Percentiles rank a stretch among this genome's conserved stretches.
Conservation (phyloP, 2,797 vertebrate species). For the Sarcoramphus papa region DNA sequence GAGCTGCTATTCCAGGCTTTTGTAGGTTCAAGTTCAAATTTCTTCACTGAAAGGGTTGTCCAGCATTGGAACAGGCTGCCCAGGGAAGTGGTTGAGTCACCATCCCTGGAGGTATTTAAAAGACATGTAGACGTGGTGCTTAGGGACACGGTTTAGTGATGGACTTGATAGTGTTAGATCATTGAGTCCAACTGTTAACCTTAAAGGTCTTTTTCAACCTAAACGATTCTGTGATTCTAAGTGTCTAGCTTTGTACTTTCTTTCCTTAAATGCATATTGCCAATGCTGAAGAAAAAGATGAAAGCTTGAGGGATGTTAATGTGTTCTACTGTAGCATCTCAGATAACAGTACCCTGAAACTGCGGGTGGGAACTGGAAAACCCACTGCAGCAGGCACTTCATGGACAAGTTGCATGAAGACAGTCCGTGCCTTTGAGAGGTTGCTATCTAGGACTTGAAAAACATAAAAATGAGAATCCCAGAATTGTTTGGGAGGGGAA, state of each 20-base stretch:
- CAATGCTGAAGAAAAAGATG: not conserved
- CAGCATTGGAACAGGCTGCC: not conserved
- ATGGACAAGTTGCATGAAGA: not conserved
- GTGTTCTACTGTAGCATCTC: not conserved
- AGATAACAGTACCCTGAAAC: not conserved
- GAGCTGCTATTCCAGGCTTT: not conserved
- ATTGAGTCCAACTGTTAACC: accelerated
- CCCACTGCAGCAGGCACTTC: not conserved
- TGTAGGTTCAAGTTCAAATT: not conserved
- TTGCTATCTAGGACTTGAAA: not conserved
- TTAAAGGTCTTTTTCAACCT: not conserved
- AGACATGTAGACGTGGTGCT: accelerated
- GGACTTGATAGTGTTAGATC: not conserved
- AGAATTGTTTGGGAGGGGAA: not conserved
- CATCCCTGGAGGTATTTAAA: not conserved
- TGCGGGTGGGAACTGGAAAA: not conserved
- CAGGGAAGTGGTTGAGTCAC: not conserved
- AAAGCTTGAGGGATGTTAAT: not conserved
- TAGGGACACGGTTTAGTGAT: not conserved
- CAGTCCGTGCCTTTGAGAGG: not conserved
- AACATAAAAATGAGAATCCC: not conserved
- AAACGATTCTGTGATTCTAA: not conserved
- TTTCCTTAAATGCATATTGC: not conserved
- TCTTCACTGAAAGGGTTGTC: not conserved
- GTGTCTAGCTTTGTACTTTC: not conserved